Conservation (phyloP, 1,140 invertebrate species). For the Diorhabda carinulata region DNA sequence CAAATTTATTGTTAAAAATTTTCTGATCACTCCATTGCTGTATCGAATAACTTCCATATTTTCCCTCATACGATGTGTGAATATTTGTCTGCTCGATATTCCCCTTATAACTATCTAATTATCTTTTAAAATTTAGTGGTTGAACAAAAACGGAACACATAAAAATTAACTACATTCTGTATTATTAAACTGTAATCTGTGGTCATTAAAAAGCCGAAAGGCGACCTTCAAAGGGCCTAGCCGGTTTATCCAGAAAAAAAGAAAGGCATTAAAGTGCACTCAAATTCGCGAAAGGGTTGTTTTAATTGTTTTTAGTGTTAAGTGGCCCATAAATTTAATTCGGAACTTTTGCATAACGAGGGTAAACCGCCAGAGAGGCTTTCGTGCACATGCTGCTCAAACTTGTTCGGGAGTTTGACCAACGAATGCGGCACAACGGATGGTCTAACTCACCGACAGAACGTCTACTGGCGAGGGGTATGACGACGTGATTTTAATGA, state of each 20-base stretch:
- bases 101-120: too few species aligned
- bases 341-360: conserved; percentile 36
- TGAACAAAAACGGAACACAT: too few species aligned
- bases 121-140: too few species aligned
- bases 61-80: too few species aligned
- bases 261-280: conserved; percentile 19
- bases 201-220: not conserved
- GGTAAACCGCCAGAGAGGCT: conserved; percentile 26
- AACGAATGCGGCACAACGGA: conserved; percentile 16
- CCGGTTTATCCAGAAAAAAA: conserved; percentile 7
- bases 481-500: conserved; percentile 37
- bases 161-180: too few species aligned
- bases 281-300: conserved; percentile 22
- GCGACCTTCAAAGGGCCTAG: not conserved
- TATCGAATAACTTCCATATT: too few species aligned
- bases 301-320: conserved; percentile 29
- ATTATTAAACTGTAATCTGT: too few species aligned
- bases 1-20: too few species aligned
- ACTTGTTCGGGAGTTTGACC: conserved; percentile 26
- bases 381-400: conserved; percentile 25
- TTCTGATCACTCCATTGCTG: too few species aligned
- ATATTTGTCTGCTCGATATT: too few species aligned
- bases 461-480: conserved; percentile 12
- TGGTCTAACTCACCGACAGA: not conserved
- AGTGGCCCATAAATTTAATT: conserved; percentile 29